Conservation (phyloP, 2,797 vertebrate genomes). For the Tapera naevia region DNA sequence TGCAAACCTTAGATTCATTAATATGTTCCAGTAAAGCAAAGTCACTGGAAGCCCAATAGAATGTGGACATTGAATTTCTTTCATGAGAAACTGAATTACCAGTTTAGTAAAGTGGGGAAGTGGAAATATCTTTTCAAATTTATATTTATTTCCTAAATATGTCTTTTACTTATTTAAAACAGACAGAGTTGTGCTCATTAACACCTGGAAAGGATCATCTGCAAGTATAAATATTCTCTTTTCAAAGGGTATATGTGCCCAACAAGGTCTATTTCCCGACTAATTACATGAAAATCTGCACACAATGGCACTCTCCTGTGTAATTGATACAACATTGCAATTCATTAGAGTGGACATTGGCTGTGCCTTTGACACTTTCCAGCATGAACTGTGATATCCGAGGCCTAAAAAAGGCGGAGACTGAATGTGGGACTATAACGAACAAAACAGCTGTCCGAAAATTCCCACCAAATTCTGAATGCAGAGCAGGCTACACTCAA, state of each 20-base stretch:
- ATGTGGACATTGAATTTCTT: background rate
- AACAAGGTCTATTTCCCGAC: background rate
- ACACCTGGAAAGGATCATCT: background rate
- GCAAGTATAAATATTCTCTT: background rate
- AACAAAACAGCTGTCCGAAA: background rate
- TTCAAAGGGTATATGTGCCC: background rate
- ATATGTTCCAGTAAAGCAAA: background rate
- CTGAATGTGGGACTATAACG: background rate
- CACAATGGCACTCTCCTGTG: constrained; percentile 70
- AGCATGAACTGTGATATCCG: background rate
- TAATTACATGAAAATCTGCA: constrained; percentile 39
- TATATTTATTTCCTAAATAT: background rate
- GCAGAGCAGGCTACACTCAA: background rate
- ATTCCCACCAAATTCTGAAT: background rate
- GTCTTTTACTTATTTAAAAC: background rate
- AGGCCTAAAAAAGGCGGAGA: background rate
- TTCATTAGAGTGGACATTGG: background rate
- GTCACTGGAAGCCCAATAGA: background rate
- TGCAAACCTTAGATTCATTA: background rate
- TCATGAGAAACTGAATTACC: background rate
- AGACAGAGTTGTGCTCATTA: background rate
- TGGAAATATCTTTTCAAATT: background rate
- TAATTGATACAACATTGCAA: constrained; percentile 51
- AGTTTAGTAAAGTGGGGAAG: background rate
- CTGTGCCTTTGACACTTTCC: background rate